Evolutionary conservation across 2,113 vertebrate genomes (phyloP).

Genomic region (Spermophilus dauricus): DNA sequence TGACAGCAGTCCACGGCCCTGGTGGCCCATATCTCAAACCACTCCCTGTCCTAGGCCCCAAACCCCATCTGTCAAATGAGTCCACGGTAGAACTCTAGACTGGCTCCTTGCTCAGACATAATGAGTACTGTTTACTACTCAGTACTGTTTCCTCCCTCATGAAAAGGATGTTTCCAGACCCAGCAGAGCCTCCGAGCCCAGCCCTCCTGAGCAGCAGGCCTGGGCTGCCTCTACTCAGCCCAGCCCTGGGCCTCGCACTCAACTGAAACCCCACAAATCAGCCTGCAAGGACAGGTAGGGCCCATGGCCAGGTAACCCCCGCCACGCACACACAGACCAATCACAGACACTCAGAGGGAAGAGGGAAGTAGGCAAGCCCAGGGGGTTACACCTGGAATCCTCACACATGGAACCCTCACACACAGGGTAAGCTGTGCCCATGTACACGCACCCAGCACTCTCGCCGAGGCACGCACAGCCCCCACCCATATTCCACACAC

Average conservation of each 20-base stretch:
- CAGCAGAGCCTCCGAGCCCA: neutral
- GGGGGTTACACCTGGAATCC: neutral
- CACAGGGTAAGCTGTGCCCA: neutral
- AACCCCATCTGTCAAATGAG: neutral
- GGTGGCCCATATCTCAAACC: neutral
- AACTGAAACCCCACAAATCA: neutral
- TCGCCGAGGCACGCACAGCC: rapidly evolving
- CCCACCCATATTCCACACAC: neutral
- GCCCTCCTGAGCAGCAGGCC: neutral
- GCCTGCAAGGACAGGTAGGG: neutral
- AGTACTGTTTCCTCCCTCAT: neutral
- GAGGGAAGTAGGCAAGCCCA: no score
- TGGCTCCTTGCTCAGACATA: neutral
- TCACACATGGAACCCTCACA: neutral
- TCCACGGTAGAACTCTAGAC: neutral
- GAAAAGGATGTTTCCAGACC: neutral
- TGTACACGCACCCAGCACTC: neutral
- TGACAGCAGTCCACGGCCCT: neutral
- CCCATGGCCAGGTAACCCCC: no score
- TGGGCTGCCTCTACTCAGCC: neutral
- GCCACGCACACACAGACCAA: neutral
- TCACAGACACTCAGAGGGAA: neutral
- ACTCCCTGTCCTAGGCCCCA: neutral
- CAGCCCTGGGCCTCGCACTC: neutral
- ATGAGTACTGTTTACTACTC: neutral